These are phyloP conservation scores for Paragorgia papillata DNA, from an alignment of 92 coral and sea anemone species.

Conservation along the genomic window DNA sequence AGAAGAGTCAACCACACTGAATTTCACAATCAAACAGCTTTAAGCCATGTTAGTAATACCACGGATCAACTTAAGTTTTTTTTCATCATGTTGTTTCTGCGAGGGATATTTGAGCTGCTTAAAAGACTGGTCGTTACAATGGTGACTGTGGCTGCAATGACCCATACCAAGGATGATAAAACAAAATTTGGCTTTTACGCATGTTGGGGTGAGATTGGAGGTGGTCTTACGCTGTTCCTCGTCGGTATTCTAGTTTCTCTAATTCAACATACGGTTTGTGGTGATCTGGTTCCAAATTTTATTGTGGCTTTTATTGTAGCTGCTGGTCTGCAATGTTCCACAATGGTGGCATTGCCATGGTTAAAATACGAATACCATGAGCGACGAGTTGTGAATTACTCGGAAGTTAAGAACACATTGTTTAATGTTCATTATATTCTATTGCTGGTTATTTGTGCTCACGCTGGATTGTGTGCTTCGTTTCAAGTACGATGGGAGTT, in stretches of 20 bases:
- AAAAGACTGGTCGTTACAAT: neutral
- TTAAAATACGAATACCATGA: conserved; percentile 9
- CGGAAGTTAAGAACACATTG: neutral
- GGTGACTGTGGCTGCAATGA: neutral
- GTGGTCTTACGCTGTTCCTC: conserved; percentile 1
- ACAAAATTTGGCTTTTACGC: neutral
- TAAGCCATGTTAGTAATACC: neutral
- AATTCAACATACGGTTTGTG: neutral
- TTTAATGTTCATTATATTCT: neutral
- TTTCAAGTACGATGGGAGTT: no score
- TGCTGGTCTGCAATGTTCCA: neutral
- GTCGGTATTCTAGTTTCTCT: neutral
- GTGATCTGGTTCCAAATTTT: neutral
- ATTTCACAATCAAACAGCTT: no score
- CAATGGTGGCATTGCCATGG: conserved; percentile 2
- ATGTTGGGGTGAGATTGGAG: conserved; percentile 16
- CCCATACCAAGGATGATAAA: neutral
- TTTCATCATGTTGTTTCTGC: conserved; percentile 8
- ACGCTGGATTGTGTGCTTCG: no score
- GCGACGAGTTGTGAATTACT: neutral
- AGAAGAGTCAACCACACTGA: no score
- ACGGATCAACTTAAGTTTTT: neutral
- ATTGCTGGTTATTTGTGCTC: no score
- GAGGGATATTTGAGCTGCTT: neutral
- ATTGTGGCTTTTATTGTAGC: neutral